Percentiles rank a stretch among this genome's conserved stretches.
Evolutionary conservation across 2,113 vertebrate species (phyloP).

Genomic region (Gracilinanus agilis): DNA sequence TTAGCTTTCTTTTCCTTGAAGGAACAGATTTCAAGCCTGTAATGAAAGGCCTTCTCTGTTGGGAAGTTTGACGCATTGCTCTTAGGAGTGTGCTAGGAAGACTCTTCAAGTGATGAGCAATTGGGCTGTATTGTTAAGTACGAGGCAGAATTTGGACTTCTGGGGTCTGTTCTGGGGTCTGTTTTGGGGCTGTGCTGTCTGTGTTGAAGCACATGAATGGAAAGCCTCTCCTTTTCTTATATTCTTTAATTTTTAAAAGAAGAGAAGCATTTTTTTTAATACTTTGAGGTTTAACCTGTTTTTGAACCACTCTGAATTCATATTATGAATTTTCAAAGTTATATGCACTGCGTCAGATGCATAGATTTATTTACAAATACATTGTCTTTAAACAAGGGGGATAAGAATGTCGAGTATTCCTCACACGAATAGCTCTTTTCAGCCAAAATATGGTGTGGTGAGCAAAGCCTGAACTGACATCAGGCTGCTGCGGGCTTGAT

Average conservation of each 20-base stretch:
- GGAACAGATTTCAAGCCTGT: background rate
- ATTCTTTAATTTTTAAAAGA: background rate
- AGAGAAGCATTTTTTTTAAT: background rate
- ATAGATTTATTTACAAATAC: background rate
- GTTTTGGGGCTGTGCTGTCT: background rate
- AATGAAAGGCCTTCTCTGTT: background rate
- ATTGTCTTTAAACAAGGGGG: background rate
- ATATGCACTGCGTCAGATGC: background rate
- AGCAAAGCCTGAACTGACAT: background rate
- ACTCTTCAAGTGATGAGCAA: background rate
- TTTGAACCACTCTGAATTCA: background rate
- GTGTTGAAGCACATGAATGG: background rate
- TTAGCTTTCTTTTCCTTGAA: background rate
- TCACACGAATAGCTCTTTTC: background rate
- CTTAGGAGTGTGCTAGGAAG: background rate
- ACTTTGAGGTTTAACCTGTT: background rate
- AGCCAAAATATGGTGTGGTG: background rate
- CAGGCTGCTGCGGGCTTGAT: background rate
- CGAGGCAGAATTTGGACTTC: background rate
- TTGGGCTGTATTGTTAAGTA: background rate
- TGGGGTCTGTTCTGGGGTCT: background rate
- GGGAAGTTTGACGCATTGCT: background rate
- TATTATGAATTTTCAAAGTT: background rate
- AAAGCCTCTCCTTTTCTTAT: background rate
- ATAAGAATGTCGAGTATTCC: background rate